Conservation (phyloP, 2,888 invertebrate species). For the Harpagoxenus sublaevis region DNA sequence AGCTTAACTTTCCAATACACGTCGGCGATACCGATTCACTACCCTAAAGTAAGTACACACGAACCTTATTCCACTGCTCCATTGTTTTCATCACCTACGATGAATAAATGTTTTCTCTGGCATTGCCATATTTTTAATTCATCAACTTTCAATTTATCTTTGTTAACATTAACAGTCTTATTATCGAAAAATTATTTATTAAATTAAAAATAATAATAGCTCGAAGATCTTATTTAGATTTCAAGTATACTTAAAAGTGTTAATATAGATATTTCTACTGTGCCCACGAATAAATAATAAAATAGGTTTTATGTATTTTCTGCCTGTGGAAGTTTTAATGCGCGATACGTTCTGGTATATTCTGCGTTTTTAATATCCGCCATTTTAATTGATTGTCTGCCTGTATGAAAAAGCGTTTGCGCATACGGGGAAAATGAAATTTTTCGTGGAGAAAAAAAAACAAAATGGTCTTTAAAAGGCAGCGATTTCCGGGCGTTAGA, state of each 20-base stretch:
- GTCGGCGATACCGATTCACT: slow-evolving; percentile 90
- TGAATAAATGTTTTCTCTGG: not conserved
- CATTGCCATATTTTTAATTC: not conserved
- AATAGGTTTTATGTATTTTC: not conserved
- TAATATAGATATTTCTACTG: not conserved
- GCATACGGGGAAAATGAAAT: slow-evolving; percentile 31
- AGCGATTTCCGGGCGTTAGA: slow-evolving; percentile 20
- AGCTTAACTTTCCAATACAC: slow-evolving; percentile 93
- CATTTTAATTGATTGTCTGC: slow-evolving; percentile 12
- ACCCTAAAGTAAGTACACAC: slow-evolving; percentile 91
- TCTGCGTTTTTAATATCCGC: slow-evolving; percentile 7
- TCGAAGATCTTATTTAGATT: not conserved
- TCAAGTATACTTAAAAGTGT: not conserved
- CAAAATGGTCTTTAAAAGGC: slow-evolving; percentile 51
- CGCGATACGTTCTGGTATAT: not conserved
- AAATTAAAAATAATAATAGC: not conserved
- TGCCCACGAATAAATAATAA: not conserved
- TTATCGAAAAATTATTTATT: not conserved
- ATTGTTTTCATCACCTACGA: not conserved
- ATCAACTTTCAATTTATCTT: not conserved
- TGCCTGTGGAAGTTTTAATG: too few species aligned
- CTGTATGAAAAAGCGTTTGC: not conserved
- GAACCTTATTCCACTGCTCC: not conserved
- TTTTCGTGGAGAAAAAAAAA: slow-evolving; percentile 17
- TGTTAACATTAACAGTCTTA: not conserved